Evolutionary conservation across 1,140 invertebrate genomes (phyloP).

Genomic region (Palaemon carinicauda): DNA sequence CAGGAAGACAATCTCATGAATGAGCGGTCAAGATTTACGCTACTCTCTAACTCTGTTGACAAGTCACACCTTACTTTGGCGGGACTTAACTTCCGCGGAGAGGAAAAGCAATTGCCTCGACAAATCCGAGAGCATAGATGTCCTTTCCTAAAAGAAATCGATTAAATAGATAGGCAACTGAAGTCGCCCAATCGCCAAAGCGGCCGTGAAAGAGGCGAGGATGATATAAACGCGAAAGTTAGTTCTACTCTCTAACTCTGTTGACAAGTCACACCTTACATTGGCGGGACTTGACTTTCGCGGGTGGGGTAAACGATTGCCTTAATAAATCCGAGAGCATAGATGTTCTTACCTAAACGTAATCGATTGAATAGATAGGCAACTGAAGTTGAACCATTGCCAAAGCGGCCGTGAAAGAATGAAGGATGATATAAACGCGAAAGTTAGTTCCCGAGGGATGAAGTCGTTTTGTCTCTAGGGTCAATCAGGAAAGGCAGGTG

Average conservation of each 20-base stretch:
- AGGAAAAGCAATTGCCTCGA: too few species aligned
- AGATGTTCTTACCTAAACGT: background rate
- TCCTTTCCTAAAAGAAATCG: background rate
- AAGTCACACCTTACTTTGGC: background rate
- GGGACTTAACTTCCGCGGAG: background rate
- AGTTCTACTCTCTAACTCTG: conserved; percentile 49
- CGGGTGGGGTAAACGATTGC: too few species aligned
- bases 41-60: conserved; percentile 51
- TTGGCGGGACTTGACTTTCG: conserved; percentile 13
- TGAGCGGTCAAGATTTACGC: conserved; percentile 49
- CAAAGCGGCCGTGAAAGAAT: background rate
- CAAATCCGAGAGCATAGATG: too few species aligned
- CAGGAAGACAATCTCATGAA: conserved; percentile 53
- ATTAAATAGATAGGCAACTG: too few species aligned
- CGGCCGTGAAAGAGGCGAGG: background rate
- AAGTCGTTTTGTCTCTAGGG: conserved; percentile 23
- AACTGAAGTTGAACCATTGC: too few species aligned
- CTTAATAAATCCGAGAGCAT: too few species aligned
- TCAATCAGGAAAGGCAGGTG: conserved; percentile 38
- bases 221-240: background rate
- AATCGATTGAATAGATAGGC: too few species aligned
- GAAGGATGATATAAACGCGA: background rate
- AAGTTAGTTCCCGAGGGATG: background rate
- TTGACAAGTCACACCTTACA: conserved; percentile 13
- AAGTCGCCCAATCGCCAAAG: too few species aligned